Percentiles rank a stretch among this genome's conserved stretches.
These are phyloP conservation scores for Polypedilum pembai DNA, from an alignment of 1,140 invertebrate genomes.

Conservation along the genomic window DNA sequence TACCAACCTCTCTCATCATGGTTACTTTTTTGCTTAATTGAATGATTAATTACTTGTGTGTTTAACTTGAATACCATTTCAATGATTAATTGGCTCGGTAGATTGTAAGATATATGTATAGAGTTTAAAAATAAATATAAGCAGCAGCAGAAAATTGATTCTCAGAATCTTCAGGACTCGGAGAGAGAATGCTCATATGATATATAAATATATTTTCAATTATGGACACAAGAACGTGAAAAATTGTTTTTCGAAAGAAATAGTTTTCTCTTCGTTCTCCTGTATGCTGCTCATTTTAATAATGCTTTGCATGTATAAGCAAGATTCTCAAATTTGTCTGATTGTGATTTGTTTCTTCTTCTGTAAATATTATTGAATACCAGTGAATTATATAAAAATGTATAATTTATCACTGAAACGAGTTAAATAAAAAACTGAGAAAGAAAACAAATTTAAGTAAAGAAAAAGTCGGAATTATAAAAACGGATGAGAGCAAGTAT, in stretches of 20 bases:
- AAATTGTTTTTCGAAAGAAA: background rate
- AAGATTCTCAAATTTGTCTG: background rate
- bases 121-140: background rate
- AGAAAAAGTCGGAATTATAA: background rate
- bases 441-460: too few relatives aligned
- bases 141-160: too few relatives aligned
- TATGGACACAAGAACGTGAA: slow-evolving; percentile 3
- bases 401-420: background rate
- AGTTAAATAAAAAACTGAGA: background rate
- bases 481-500: background rate
- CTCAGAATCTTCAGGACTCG: too few relatives aligned
- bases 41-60: slow-evolving; percentile 24
- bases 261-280: background rate
- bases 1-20: too few relatives aligned
- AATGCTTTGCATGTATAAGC: background rate
- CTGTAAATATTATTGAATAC: background rate
- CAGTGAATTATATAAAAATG: background rate
- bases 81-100: slow-evolving; percentile 24
- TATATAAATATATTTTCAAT: background rate
- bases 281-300: background rate
- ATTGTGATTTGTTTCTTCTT: background rate
- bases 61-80: slow-evolving; percentile 16
- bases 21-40: background rate
- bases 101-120: slow-evolving; percentile 12
- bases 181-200: too few relatives aligned